A percentile compares a stretch with the other conserved stretches of the same genome.
Conservation (phyloP, 2,888 invertebrate species). For the Heliconius hortense region DNA sequence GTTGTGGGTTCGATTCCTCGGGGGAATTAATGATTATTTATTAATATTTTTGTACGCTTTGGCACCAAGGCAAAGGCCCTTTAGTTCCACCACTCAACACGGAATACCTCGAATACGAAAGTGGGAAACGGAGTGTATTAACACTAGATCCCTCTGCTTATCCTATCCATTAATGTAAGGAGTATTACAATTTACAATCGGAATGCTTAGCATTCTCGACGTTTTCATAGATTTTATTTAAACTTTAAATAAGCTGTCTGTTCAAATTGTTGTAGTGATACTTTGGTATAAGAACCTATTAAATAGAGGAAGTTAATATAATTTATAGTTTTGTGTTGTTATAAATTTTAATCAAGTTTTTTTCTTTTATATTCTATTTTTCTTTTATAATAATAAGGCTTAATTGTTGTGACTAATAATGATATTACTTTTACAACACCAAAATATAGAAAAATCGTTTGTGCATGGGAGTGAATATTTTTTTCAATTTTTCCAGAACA, state of each 20-base stretch:
- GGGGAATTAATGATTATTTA: too few relatives aligned
- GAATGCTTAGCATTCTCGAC: constrained; percentile 38
- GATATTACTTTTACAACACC: neutral
- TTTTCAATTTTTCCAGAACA: neutral
- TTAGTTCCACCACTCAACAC: too few relatives aligned
- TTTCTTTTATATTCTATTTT: too few relatives aligned
- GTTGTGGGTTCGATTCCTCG: too few relatives aligned
- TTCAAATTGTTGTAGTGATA: constrained; percentile 29
- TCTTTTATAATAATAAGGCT: too few relatives aligned
- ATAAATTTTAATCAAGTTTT: neutral
- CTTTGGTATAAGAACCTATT: constrained; percentile 8
- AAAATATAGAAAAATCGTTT: neutral
- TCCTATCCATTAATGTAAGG: constrained; percentile 57
- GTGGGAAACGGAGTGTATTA: too few relatives aligned
- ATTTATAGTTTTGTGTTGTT: neutral
- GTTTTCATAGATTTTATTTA: constrained; percentile 38
- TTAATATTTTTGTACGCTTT: too few relatives aligned
- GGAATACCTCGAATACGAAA: too few relatives aligned
- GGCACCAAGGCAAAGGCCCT: too few relatives aligned
- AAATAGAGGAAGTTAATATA: neutral
- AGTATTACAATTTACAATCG: constrained; percentile 58
- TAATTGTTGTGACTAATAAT: too few relatives aligned
- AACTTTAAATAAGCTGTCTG: constrained; percentile 35
- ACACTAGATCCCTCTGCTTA: too few relatives aligned
- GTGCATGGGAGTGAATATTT: neutral